Base-by-base conservation (phyloP, 2,888 invertebrate species). In the Tromatobia lineatoria region DNA sequence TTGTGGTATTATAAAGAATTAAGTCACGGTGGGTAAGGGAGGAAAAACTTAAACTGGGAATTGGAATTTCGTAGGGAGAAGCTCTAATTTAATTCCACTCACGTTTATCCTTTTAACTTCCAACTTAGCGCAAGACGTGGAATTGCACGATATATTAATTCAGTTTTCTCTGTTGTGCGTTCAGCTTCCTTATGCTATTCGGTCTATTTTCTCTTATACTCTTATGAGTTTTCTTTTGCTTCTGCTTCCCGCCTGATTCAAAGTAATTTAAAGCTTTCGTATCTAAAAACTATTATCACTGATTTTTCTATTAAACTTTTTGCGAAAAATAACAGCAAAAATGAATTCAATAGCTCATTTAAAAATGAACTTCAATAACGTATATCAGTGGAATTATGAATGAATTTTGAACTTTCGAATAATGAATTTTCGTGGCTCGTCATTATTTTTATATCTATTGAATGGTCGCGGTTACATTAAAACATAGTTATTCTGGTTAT, bases 61-160 rank as follows among this genome's bases (percentile, higher is more conserved):
- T 83, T 80, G 80, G 71, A 83, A 76, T 80, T 75, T 47, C 75
- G 18, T 59, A 59, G 80, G 34, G 75, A 64, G 25, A 29, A 45
- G 66, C 67, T 73, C 61, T 57, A 64, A 80, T 77, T 73, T 76
- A 76, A 77, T 83, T 83, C 76, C 74, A 54, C 69, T 80, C 83
- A 73, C 83, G 76, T 34, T 69, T 38, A 69, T 77, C 50, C 67
- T 50, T 73, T 74, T 73, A 69, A 80, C 77, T 80, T 83, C 69
- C 67, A 73, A 80, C 73, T 80, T 76, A 77, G 38, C 18, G 59
- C 57, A 52, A 50, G 73, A 73, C 83, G 76, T 77, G 71, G 67
- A 77, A 80, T 80, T 73, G 73, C 66, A 34, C 73, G 77, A 83
- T 83, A 77, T 66, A 74, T 77, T 80, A 77, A 80, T 73, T 77